These are phyloP conservation scores for Meriones psammophilus DNA, from an alignment of 2,797 vertebrate genomes.

Conservation along the genomic window DNA sequence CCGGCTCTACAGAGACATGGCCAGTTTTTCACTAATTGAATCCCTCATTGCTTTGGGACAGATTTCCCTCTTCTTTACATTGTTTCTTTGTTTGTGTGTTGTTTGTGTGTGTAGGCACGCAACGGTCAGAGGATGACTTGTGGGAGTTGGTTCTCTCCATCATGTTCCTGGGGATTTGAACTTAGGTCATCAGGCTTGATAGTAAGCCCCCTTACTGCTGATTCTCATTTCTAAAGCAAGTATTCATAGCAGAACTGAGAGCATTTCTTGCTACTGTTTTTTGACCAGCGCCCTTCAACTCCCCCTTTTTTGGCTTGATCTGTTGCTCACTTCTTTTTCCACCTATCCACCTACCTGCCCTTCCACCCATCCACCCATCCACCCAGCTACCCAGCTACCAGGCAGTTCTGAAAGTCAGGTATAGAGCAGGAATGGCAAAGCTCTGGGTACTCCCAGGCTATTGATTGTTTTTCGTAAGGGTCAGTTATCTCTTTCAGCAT, in stretches of 20 bases:
- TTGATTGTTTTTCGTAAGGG: constrained; percentile 16
- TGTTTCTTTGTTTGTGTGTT: neutral
- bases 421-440: neutral
- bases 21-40: neutral
- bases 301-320: neutral
- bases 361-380: neutral
- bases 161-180: neutral
- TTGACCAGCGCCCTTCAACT: neutral
- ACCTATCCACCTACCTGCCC: neutral
- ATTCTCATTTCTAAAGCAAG: neutral
- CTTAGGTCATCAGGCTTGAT: neutral
- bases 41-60: neutral
- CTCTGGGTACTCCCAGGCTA: neutral
- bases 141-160: neutral
- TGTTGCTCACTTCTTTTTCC: neutral
- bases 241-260: neutral
- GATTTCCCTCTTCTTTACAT: neutral
- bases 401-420: neutral
- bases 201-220: neutral
- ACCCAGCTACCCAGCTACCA: too few species aligned
- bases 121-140: neutral
- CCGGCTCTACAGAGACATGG: neutral
- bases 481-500: neutral
- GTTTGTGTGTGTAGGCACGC: neutral
- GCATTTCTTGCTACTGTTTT: neutral